Conservation (phyloP, 1,140 invertebrate genomes). For the Drosophila virilis region DNA sequence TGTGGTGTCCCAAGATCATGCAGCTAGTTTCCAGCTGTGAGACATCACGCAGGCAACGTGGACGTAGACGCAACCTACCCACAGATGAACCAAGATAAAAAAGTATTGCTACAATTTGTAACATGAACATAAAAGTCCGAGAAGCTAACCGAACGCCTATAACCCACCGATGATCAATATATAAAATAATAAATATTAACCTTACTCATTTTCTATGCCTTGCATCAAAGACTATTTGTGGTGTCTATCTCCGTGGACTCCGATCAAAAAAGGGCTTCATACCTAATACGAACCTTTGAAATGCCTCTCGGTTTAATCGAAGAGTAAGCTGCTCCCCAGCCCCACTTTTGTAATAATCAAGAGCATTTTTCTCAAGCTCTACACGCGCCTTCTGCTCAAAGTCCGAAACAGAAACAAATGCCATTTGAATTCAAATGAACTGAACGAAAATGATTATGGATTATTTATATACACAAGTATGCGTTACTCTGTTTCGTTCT, state of each 20-base stretch:
- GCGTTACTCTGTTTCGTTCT: neutral
- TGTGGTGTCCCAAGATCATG: conserved; percentile 88
- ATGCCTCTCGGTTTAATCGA: neutral
- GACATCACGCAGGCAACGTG: conserved; percentile 92
- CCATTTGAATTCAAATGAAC: neutral
- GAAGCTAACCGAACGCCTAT: too few species aligned
- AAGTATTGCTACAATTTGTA: too few species aligned
- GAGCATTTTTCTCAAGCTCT: neutral
- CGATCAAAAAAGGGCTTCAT: too few species aligned
- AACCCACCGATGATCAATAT: too few species aligned
- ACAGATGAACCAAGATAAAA: too few species aligned
- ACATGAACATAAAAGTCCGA: too few species aligned
- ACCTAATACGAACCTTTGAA: neutral
- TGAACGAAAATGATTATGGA: too few species aligned
- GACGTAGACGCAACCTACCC: conserved; percentile 87
- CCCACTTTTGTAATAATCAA: neutral
- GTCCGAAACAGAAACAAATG: neutral
- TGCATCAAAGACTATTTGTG: too few species aligned
- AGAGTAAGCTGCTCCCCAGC: neutral
- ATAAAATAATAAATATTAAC: too few species aligned
- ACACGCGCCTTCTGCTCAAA: neutral
- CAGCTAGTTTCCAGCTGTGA: conserved; percentile 87
- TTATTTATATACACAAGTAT: neutral
- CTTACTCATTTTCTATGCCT: too few species aligned
- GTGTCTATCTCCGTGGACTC: too few species aligned